Conservation (phyloP, 2,888 invertebrate genomes). For the Holacanthella duospinosa region DNA sequence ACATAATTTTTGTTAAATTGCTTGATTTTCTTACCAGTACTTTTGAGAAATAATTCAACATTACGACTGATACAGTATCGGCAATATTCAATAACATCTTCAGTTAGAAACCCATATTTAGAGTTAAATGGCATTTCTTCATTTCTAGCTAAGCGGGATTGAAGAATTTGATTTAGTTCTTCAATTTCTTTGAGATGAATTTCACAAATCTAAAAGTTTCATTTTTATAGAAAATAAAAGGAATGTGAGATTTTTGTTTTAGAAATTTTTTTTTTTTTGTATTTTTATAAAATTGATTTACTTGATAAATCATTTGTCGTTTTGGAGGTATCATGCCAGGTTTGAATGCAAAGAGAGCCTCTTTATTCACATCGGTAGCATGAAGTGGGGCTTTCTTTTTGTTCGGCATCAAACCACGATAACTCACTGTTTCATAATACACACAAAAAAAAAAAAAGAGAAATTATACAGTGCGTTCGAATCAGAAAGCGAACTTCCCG, state of each 20-base stretch:
- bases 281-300: too few relatives aligned
- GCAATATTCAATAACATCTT: conserved; percentile 32
- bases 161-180: conserved; percentile 58
- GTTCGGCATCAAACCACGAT: too few relatives aligned
- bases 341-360: conserved; percentile 45
- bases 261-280: too few relatives aligned
- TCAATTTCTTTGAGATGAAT: conserved; percentile 68
- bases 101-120: conserved; percentile 30
- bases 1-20: too few relatives aligned
- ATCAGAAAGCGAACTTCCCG: too few relatives aligned
- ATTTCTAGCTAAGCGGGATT: conserved; percentile 40
- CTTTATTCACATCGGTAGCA: neutral
- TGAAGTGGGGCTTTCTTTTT: too few relatives aligned
- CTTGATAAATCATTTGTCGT: conserved; percentile 81
- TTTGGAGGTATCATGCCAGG: conserved; percentile 68
- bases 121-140: conserved; percentile 19
- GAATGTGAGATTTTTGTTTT: too few relatives aligned
- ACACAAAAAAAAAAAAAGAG: too few relatives aligned
- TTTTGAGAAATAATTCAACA: conserved; percentile 26
- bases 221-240: conserved; percentile 3
- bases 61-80: conserved; percentile 32
- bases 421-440: too few relatives aligned
- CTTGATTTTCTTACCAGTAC: too few relatives aligned
- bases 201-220: conserved; percentile 61
- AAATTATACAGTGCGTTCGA: too few relatives aligned